Evolutionary conservation across 2,888 invertebrate species (phyloP).

Genomic region (Eurois occulta): DNA sequence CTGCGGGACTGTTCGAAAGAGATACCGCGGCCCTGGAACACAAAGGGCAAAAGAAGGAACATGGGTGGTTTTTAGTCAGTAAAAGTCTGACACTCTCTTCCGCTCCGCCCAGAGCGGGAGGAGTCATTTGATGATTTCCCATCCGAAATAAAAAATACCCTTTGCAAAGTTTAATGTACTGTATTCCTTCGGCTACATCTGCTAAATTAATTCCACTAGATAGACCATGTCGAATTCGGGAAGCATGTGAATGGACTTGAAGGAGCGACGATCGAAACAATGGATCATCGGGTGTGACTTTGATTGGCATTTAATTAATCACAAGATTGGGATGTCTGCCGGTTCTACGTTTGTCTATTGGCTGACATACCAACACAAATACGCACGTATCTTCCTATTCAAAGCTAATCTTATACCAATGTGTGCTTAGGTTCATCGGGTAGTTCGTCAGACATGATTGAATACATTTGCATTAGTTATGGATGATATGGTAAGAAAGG

Average conservation of each 20-base stretch:
- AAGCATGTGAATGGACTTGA: not conserved
- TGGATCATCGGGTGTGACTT: not conserved
- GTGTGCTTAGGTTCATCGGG: not conserved
- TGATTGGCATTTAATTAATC: conserved; percentile 44
- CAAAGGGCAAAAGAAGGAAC: too few relatives aligned
- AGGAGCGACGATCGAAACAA: not conserved
- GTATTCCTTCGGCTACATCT: too few relatives aligned
- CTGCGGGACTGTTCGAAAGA: too few relatives aligned
- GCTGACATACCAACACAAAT: not conserved
- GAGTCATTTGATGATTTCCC: too few relatives aligned
- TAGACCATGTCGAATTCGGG: not conserved
- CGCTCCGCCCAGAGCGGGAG: too few relatives aligned
- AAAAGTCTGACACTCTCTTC: too few relatives aligned
- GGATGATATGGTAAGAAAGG: too few relatives aligned
- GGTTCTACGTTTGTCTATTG: not conserved
- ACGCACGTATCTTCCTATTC: not conserved
- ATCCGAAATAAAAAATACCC: too few relatives aligned
- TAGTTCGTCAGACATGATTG: not conserved
- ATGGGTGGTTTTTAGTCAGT: too few relatives aligned
- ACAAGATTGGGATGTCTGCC: conserved; percentile 6
- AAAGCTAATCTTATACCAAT: too few relatives aligned
- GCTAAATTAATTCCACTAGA: not conserved
- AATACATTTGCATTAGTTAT: not conserved
- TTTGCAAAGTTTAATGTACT: not conserved
- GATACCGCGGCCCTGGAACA: too few relatives aligned